These are phyloP conservation scores for Notamacropus eugenii DNA, from an alignment of 2,797 vertebrate genomes.

Conservation along the genomic window DNA sequence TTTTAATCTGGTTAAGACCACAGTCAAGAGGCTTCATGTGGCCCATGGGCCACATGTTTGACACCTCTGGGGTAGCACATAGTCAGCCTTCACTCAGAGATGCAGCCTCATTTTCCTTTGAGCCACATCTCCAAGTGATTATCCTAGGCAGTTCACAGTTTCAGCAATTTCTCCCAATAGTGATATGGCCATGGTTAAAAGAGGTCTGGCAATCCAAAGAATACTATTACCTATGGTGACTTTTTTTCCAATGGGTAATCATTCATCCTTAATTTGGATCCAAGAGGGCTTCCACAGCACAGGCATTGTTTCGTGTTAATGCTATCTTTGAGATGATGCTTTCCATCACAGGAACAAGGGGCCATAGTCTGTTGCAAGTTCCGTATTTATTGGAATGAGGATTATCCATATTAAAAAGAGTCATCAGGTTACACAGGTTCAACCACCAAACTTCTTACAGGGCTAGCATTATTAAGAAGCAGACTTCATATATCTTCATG, in stretches of 20 bases:
- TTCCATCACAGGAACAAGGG: conserved; percentile 61
- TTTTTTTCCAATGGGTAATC: conserved; percentile 52
- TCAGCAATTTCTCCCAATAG: not conserved
- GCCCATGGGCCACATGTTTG: not conserved
- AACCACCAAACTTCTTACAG: conserved; percentile 76
- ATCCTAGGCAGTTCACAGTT: conserved; percentile 46
- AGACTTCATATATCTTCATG: conserved; percentile 80
- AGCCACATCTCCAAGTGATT: conserved; percentile 68
- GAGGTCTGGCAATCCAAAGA: conserved; percentile 33
- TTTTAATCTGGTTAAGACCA: not conserved
- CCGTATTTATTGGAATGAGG: conserved; percentile 78
- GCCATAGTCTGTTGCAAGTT: conserved; percentile 63
- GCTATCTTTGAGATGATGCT: conserved; percentile 41
- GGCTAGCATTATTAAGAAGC: conserved; percentile 78
- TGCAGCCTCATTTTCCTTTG: conserved; percentile 44
- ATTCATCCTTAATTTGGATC: conserved; percentile 67
- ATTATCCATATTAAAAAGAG: conserved; percentile 76
- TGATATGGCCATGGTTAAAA: conserved; percentile 21
- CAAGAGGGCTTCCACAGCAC: conserved; percentile 13
- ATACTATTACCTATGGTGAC: conserved; percentile 23
- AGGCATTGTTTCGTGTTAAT: conserved; percentile 60
- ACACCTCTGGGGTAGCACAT: not conserved
- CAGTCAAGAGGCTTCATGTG: not conserved
- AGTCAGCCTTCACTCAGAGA: not conserved
- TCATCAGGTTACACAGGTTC: conserved; percentile 73